Percentiles rank a stretch among this genome's conserved stretches.
Evolutionary conservation across 2,113 vertebrate species (phyloP).

Genomic region (Amazona guildingii): DNA sequence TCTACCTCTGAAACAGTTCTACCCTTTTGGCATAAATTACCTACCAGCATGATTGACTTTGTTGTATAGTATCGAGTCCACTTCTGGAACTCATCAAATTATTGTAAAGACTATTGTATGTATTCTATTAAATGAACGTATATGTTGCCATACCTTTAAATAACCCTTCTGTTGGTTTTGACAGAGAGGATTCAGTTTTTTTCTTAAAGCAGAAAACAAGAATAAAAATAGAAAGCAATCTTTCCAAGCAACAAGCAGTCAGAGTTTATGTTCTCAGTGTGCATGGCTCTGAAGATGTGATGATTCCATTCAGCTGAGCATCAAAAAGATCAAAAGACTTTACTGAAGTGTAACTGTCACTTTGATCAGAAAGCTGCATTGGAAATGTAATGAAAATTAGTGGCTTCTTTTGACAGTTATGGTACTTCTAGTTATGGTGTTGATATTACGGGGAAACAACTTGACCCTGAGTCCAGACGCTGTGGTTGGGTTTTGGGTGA

Average conservation of each 20-base stretch:
- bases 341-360: slow-evolving; percentile 43
- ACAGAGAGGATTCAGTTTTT: not conserved
- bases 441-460: slow-evolving; percentile 29
- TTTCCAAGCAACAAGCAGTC: slow-evolving; percentile 17
- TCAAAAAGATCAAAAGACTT: slow-evolving; percentile 56
- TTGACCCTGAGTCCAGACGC: not conserved
- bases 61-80: not conserved
- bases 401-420: not conserved
- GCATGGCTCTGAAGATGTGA: slow-evolving; percentile 1
- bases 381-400: slow-evolving; percentile 30
- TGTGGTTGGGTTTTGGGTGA: slow-evolving; percentile 6
- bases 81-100: slow-evolving; percentile 22
- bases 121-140: not conserved
- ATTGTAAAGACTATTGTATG: not conserved
- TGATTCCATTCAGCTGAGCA: slow-evolving; percentile 56
- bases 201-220: not conserved
- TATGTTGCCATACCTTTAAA: slow-evolving; percentile 25
- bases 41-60: not conserved
- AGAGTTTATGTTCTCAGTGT: slow-evolving; percentile 47
- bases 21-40: not conserved
- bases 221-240: slow-evolving; percentile 42
- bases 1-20: not conserved
- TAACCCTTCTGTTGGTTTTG: not conserved
- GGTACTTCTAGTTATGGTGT: slow-evolving; percentile 9
- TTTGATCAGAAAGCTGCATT: slow-evolving; percentile 47